Evolutionary conservation across 1,140 invertebrate species (phyloP).

Genomic region (Drosophila burlai): DNA sequence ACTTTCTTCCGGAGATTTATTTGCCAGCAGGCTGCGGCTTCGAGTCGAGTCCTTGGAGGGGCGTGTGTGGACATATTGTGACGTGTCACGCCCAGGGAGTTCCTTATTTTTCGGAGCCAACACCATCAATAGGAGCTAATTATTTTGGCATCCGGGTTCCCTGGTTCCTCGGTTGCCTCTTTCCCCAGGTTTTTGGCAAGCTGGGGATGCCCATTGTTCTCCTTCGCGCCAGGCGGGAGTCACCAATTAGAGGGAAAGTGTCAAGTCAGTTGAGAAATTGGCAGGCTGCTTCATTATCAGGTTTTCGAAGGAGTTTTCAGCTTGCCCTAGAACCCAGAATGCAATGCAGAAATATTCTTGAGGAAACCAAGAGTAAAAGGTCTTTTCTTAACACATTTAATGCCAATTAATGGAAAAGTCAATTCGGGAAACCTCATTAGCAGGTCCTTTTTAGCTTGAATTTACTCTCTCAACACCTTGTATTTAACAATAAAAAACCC

Average conservation of each 20-base stretch:
- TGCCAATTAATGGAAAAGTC: neutral
- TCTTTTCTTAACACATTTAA: neutral
- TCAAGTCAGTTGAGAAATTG: constrained; percentile 42
- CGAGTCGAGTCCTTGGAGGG: constrained; percentile 33
- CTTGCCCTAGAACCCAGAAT: neutral
- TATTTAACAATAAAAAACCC: constrained; percentile 16
- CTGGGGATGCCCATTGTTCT: constrained; percentile 49
- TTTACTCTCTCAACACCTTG: constrained; percentile 46
- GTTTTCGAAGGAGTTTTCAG: constrained; percentile 21
- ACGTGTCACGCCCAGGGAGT: constrained; percentile 74
- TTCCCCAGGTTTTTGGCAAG: constrained; percentile 48
- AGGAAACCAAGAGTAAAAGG: neutral
- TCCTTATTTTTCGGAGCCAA: constrained; percentile 17
- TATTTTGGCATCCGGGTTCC: constrained; percentile 65
- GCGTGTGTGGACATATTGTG: constrained; percentile 77
- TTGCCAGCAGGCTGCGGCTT: constrained; percentile 46
- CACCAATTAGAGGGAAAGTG: constrained; percentile 57
- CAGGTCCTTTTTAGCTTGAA: constrained; percentile 17
- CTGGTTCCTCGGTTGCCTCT: constrained; percentile 17
- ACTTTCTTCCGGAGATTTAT: constrained; percentile 73
- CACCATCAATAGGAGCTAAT: constrained; percentile 72
- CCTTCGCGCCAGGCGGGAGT: constrained; percentile 22
- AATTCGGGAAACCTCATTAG: neutral
- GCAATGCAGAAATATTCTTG: too few relatives aligned
- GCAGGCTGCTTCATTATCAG: constrained; percentile 37